Evolutionary conservation across 2,888 invertebrate species (phyloP).

Genomic region (Dolichomitus sp.): DNA sequence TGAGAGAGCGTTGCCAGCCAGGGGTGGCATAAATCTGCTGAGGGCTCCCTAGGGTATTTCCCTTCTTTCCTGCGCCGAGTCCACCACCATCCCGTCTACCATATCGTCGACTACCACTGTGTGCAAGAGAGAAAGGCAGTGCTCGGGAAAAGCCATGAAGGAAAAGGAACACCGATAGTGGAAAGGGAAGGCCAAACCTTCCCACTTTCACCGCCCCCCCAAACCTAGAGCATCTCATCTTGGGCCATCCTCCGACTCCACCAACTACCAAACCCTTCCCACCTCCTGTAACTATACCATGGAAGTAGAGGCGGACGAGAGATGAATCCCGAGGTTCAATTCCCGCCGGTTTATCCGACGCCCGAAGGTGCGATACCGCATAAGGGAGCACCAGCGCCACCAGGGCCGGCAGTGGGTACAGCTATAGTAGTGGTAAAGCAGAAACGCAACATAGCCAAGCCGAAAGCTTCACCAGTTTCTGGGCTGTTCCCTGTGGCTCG

Average conservation of each 20-base stretch:
- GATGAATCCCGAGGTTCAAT: conserved; percentile 84
- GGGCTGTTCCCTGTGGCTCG: conserved; percentile 49
- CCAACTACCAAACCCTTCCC: conserved; percentile 56
- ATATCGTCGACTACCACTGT: conserved; percentile 57
- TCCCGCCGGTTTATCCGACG: conserved; percentile 81
- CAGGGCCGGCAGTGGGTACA: conserved; percentile 44
- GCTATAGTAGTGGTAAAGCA: conserved; percentile 41
- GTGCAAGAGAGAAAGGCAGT: conserved; percentile 57
- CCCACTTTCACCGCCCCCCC: conserved; percentile 16
- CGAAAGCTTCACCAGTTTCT: conserved; percentile 44
- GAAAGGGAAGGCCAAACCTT: conserved; percentile 52
- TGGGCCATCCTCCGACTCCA: conserved; percentile 54
- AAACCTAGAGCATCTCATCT: conserved; percentile 46
- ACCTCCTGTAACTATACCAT: conserved; percentile 55
- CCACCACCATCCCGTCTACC: conserved; percentile 48
- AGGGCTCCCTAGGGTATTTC: conserved; percentile 84
- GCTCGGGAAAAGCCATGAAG: conserved; percentile 55
- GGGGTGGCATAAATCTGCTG: conserved; percentile 84
- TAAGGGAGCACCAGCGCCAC: conserved; percentile 61
- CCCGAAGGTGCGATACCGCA: conserved; percentile 73
- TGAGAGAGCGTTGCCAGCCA: conserved; percentile 75
- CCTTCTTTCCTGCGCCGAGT: conserved; percentile 73
- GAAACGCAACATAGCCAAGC: conserved; percentile 40
- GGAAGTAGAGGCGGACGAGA: conserved; percentile 75
- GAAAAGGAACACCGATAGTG: conserved; percentile 26